Evolutionary conservation across 2,113 vertebrate species (phyloP).

Genomic region (Terrapene triunguis): DNA sequence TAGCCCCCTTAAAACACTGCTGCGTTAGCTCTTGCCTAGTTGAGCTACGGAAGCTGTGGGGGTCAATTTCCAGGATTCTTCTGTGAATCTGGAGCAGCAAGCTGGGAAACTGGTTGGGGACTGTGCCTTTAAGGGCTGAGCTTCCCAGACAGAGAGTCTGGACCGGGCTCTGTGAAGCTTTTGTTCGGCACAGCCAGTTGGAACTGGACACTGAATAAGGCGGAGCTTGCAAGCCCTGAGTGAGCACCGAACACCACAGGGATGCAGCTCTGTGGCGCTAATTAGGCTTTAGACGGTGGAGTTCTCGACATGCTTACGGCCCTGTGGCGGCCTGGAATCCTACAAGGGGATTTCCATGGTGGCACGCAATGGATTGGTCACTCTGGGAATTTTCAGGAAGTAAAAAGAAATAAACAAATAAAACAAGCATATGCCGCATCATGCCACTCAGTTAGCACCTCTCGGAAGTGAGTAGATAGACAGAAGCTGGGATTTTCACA

Average conservation of each 20-base stretch:
- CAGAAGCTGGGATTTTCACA: background rate
- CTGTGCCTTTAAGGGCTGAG: background rate
- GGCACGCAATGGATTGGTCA: background rate
- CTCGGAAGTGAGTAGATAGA: background rate
- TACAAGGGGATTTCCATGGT: background rate
- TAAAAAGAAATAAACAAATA: background rate
- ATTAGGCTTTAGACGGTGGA: background rate
- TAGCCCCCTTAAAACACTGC: background rate
- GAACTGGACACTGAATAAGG: background rate
- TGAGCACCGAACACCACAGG: background rate
- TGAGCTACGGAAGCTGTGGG: background rate
- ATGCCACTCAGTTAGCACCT: background rate
- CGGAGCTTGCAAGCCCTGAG: background rate
- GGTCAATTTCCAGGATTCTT: too few species aligned
- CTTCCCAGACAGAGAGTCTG: background rate
- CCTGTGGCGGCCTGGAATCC: background rate
- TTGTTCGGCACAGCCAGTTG: background rate
- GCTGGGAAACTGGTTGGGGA: background rate
- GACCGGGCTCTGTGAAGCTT: background rate
- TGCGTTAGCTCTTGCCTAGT: background rate
- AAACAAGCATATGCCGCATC: background rate
- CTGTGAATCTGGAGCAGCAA: background rate
- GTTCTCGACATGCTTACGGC: background rate
- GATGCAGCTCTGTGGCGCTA: background rate
- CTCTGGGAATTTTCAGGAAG: background rate